Conservation (phyloP, 1,140 invertebrate species). For the Hylyphantes graminicola region DNA sequence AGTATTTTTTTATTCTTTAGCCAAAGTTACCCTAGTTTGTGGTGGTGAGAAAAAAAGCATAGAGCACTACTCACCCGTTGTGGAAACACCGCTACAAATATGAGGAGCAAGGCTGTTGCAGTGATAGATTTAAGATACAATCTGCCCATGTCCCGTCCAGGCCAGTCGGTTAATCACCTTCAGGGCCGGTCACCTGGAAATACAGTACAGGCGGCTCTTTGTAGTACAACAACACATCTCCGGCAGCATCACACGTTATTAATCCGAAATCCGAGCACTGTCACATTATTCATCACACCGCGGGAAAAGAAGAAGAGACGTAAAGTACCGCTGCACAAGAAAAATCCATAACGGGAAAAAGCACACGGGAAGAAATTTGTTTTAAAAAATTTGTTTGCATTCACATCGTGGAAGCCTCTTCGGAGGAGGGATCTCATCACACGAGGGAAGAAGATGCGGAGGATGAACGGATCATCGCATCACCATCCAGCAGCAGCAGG, state of each 20-base stretch:
- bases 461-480: no score
- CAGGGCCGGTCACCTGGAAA: conserved; percentile 49
- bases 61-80: conserved; percentile 25
- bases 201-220: conserved; percentile 40
- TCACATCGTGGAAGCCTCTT: no score
- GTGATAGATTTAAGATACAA: conserved; percentile 39
- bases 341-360: conserved; percentile 4
- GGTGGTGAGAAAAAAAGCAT: no score
- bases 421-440: not conserved
- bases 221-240: not conserved
- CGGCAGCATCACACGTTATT: no score
- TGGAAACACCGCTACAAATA: conserved; percentile 14
- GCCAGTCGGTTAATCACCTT: conserved; percentile 41
- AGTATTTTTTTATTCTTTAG: no score
- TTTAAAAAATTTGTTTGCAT: no score
- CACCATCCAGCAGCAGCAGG: no score
- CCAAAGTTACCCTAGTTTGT: no score
- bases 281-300: conserved; percentile 17
- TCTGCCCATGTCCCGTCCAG: conserved; percentile 52
- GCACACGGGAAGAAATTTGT: not conserved
- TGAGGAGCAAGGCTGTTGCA: conserved; percentile 53
- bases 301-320: not conserved
- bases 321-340: not conserved
- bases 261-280: no score
- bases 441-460: not conserved